Conservation (phyloP, 2,888 invertebrate species). For the Thumatha senex region DNA sequence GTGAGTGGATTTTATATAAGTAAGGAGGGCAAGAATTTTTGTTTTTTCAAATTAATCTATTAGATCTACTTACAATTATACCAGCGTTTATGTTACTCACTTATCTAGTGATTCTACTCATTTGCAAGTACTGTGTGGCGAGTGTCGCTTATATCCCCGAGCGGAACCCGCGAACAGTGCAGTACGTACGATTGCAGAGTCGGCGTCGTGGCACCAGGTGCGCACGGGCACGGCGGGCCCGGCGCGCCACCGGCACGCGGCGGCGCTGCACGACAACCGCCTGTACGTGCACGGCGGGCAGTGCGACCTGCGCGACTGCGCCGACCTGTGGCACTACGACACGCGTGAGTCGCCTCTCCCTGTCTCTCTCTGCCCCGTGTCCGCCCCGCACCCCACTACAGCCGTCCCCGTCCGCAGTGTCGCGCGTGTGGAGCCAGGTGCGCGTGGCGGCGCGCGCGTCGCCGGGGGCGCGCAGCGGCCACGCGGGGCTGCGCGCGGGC, state of each 20-base stretch:
- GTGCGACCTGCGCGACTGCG: constrained; percentile 90
- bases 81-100: no score
- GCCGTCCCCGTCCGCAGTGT: constrained; percentile 54
- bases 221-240: constrained; percentile 76
- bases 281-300: constrained; percentile 96
- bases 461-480: constrained; percentile 89
- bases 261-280: constrained; percentile 88
- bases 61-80: no score
- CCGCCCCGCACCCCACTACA: background rate
- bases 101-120: no score
- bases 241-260: constrained; percentile 93
- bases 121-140: no score
- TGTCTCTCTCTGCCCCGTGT: no score
- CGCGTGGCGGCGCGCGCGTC: constrained; percentile 85
- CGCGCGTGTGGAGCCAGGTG: constrained; percentile 86
- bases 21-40: no score
- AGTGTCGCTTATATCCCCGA: no score
- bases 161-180: background rate
- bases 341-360: constrained; percentile 74
- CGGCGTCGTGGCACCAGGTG: constrained; percentile 90
- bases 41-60: background rate
- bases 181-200: constrained; percentile 75
- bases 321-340: constrained; percentile 92
- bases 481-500: constrained; percentile 90
- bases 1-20: constrained; percentile 67